Evolutionary conservation across 2,888 invertebrate species (phyloP), one percentile per base, ranked within the genome.

Genomic region (Watsonalla binaria): DNA sequence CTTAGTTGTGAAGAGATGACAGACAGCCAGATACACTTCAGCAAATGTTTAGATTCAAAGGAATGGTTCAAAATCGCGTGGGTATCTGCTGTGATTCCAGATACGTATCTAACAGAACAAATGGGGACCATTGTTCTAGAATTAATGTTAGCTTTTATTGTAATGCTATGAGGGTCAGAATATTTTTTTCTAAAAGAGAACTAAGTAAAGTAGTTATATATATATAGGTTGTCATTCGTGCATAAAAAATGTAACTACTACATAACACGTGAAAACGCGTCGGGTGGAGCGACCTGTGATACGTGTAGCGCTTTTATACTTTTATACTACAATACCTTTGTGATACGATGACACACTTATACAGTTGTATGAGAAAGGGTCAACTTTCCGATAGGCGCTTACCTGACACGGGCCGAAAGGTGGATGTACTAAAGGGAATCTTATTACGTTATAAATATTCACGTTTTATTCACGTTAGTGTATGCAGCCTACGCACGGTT

Each of bases 311-410:
- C 37, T 24, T 4, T n/a, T n/a, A n/a, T n/a, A 14, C 14, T 48
- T 48, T 47, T 33, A 34, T 35, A 48, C 48, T 14, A 48, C 37
- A 37, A 48, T 37, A 48, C 37, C 48, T 37, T 48, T 48, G 37
- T 37, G 48, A 48, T 35, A 35, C 46, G 35, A 14, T 37, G 49
- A 49, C 37, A 49, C 15, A 34, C 47, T 34, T 34, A 48, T 37
- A 49, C 37, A 39, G 37, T 14, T 49, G 37, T 39, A 49, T 49
- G 49, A 49, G 49, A 49, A 48, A 37, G 49, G 49, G 49, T 49
- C 49, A 49, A 49, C 15, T 49, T 39, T 37, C 13, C 39, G 37
- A 49, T 49, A 49, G 49, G 49, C 49, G 49, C 37, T 39, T 49
- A 49, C 49, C 49, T 49, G 39, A 33, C 37, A 15, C 48, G 37